These are phyloP conservation scores for Drosophila monieri DNA, from an alignment of 2,888 invertebrate species.

Conservation along the genomic window DNA sequence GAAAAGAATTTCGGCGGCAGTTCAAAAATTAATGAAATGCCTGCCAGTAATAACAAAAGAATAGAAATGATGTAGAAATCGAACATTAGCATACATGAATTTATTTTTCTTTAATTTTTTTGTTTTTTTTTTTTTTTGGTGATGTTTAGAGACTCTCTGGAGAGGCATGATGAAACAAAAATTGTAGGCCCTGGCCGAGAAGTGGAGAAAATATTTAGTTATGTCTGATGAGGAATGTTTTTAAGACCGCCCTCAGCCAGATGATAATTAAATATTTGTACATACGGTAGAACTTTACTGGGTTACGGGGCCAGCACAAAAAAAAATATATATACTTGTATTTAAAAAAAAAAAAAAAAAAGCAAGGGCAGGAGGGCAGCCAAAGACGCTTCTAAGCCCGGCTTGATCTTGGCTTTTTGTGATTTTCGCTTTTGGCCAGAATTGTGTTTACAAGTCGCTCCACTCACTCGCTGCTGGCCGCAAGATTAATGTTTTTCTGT, in stretches of 20 bases:
- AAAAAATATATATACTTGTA: conserved; percentile 9
- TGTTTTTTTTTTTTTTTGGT: not conserved
- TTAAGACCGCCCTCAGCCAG: conserved; percentile 23
- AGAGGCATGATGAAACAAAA: conserved; percentile 53
- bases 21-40: conserved; percentile 40
- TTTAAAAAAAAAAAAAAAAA: not conserved
- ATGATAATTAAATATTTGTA: conserved; percentile 71
- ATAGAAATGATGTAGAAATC: conserved; percentile 24
- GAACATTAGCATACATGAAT: conserved; percentile 62
- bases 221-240: conserved; percentile 32
- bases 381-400: conserved; percentile 19
- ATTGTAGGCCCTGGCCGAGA: conserved; percentile 26
- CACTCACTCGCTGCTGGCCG: conserved; percentile 35
- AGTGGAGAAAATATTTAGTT: conserved; percentile 29
- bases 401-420: conserved; percentile 13
- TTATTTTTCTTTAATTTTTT: conserved; percentile 30
- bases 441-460: conserved; percentile 26
- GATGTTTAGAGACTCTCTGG: conserved; percentile 26
- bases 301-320: conserved; percentile 58
- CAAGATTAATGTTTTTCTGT: conserved; percentile 41
- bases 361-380: not conserved
- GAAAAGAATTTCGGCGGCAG: conserved; percentile 38
- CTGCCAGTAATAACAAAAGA: conserved; percentile 41
- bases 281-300: conserved; percentile 66
- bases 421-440: conserved; percentile 39